Conservation (phyloP, 2,888 invertebrate genomes). For the Acronicta psi region DNA sequence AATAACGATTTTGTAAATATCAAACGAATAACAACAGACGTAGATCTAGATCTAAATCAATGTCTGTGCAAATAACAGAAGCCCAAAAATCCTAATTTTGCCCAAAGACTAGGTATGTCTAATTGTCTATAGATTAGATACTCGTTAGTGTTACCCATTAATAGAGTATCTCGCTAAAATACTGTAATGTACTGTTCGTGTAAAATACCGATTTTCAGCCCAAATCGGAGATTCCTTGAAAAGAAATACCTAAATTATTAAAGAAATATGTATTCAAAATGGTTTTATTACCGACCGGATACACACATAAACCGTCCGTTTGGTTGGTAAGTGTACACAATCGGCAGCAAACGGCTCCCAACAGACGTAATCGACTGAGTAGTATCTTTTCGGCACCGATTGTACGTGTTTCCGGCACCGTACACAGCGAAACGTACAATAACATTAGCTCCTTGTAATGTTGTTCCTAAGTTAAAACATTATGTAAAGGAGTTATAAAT, state of each 20-base stretch:
- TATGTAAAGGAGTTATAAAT: neutral
- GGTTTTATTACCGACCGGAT: slow-evolving; percentile 45
- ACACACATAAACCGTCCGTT: slow-evolving; percentile 52
- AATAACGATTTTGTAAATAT: neutral
- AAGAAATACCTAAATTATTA: slow-evolving; percentile 28
- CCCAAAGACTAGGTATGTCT: too few species aligned
- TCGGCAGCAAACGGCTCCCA: slow-evolving; percentile 39
- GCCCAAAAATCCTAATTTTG: too few species aligned
- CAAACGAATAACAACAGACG: too few species aligned
- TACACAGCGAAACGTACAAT: slow-evolving; percentile 52
- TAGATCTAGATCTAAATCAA: too few species aligned
- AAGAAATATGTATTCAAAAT: slow-evolving; percentile 39
- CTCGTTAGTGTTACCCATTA: too few species aligned
- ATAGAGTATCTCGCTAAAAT: too few species aligned
- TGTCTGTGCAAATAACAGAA: too few species aligned
- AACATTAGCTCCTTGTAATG: slow-evolving; percentile 50
- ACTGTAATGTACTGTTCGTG: too few species aligned
- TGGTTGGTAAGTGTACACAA: slow-evolving; percentile 34
- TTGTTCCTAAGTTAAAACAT: slow-evolving; percentile 26
- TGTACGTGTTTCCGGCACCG: slow-evolving; percentile 64
- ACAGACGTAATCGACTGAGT: slow-evolving; percentile 45
- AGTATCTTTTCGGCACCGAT: slow-evolving; percentile 62
- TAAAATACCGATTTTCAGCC: too few species aligned
- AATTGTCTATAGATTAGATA: too few species aligned
- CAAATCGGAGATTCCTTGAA: too few species aligned